These are phyloP conservation scores for Epinephelus awoara DNA, from an alignment of 2,797 vertebrate genomes.

Conservation along the genomic window DNA sequence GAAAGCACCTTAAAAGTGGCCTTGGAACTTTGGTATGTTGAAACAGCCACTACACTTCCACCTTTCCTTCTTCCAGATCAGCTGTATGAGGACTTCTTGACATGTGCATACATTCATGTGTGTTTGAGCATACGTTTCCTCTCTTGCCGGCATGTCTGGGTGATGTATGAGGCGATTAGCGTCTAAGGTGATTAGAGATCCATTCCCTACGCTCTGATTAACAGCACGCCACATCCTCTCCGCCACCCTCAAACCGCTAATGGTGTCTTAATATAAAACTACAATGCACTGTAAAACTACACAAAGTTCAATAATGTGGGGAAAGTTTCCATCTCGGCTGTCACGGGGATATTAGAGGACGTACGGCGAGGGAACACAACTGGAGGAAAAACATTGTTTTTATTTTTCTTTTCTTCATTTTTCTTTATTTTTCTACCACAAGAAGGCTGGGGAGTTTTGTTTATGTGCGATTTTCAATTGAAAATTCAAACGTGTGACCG, in stretches of 20 bases:
- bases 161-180: constrained; percentile 76
- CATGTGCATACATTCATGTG: constrained; percentile 30
- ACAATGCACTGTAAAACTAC: constrained; percentile 47
- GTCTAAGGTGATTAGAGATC: constrained; percentile 77
- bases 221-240: constrained; percentile 44
- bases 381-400: constrained; percentile 27
- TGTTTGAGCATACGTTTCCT: constrained; percentile 34
- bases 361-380: background rate
- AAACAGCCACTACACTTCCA: too few relatives aligned
- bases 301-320: constrained; percentile 41
- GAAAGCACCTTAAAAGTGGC: too few relatives aligned
- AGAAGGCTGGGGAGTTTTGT: constrained; percentile 21
- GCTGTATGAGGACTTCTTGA: background rate
- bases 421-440: too few relatives aligned
- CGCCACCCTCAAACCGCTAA: constrained; percentile 53
- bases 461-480: constrained; percentile 18
- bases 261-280: constrained; percentile 53
- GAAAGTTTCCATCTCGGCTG: constrained; percentile 36
- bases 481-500: constrained; percentile 35
- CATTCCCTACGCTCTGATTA: constrained; percentile 73
- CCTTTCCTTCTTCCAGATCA: too few relatives aligned
- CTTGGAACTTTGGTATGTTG: too few relatives aligned
- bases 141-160: constrained; percentile 30
- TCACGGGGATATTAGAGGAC: constrained; percentile 16
- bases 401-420: background rate